These are phyloP conservation scores for Mustela lutreola DNA, from an alignment of 2,113 vertebrate species.

Conservation along the genomic window DNA sequence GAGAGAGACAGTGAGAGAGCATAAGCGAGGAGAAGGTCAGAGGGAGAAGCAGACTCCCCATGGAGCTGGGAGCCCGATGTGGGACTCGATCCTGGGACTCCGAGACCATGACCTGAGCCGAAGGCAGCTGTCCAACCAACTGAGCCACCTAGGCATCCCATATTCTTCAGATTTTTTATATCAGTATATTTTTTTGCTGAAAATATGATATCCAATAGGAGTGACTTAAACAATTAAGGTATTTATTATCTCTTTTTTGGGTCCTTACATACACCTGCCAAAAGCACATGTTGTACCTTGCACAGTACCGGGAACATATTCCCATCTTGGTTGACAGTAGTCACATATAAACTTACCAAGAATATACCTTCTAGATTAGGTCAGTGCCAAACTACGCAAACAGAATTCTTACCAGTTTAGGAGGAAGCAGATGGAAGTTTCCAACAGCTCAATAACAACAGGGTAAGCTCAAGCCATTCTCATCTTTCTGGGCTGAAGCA, in stretches of 20 bases:
- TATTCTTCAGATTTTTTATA: not conserved
- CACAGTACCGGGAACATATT: too few relatives aligned
- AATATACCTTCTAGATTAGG: not conserved
- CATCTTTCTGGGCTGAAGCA: not conserved
- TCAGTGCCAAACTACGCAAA: not conserved
- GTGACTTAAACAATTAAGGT: not conserved
- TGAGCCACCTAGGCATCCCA: too few relatives aligned
- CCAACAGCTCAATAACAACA: not conserved
- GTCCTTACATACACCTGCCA: accelerated
- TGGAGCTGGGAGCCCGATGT: too few relatives aligned
- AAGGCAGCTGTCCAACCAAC: too few relatives aligned
- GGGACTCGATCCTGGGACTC: too few relatives aligned
- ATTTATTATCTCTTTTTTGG: not conserved
- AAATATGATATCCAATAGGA: not conserved
- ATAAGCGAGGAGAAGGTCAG: too few relatives aligned
- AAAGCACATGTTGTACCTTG: not conserved
- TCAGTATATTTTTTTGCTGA: not conserved
- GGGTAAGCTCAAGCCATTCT: not conserved
- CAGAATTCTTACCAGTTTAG: not conserved
- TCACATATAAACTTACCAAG: not conserved
- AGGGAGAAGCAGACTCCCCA: too few relatives aligned
- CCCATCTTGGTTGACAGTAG: accelerated
- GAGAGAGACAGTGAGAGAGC: too few relatives aligned
- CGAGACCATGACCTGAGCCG: too few relatives aligned
- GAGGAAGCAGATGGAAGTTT: not conserved